Evolutionary conservation across 2,888 invertebrate genomes (phyloP).

Genomic region (Drosophila quasianomalipes): DNA sequence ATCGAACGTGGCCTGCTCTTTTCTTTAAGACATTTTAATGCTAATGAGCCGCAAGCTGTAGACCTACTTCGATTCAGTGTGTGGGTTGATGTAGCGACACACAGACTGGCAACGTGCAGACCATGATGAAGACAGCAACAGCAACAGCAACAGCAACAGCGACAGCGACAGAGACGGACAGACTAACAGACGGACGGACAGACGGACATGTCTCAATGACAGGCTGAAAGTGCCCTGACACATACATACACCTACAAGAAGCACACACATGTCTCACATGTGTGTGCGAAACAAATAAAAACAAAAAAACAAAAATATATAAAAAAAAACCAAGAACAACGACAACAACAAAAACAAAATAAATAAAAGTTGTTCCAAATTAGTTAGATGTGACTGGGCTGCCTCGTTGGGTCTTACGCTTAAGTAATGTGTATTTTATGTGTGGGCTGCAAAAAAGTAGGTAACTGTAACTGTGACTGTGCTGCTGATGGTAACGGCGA

Average conservation of each 20-base stretch:
- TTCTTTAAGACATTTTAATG: constrained; percentile 82
- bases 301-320: constrained; percentile 13
- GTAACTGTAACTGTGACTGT: constrained; percentile 58
- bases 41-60: constrained; percentile 79
- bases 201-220: constrained; percentile 78
- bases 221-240: constrained; percentile 73
- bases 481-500: not conserved
- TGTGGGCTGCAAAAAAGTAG: constrained; percentile 69
- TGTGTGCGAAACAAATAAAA: constrained; percentile 40
- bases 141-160: not conserved
- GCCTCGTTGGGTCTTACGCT: constrained; percentile 71
- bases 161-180: constrained; percentile 19
- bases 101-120: constrained; percentile 57
- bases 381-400: constrained; percentile 80
- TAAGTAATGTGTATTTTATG: constrained; percentile 80
- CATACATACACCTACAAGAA: constrained; percentile 32
- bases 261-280: constrained; percentile 43
- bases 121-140: constrained; percentile 26
- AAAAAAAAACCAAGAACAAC: not conserved
- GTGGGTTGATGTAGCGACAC: constrained; percentile 66
- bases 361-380: constrained; percentile 77
- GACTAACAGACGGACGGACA: constrained; percentile 36
- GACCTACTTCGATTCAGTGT: constrained; percentile 66
- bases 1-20: constrained; percentile 77
- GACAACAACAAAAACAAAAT: constrained; percentile 32